phyloP scores from a whole-genome alignment of 1,140 invertebrate species.

The Schlechtendalia chinensis region DNA sequence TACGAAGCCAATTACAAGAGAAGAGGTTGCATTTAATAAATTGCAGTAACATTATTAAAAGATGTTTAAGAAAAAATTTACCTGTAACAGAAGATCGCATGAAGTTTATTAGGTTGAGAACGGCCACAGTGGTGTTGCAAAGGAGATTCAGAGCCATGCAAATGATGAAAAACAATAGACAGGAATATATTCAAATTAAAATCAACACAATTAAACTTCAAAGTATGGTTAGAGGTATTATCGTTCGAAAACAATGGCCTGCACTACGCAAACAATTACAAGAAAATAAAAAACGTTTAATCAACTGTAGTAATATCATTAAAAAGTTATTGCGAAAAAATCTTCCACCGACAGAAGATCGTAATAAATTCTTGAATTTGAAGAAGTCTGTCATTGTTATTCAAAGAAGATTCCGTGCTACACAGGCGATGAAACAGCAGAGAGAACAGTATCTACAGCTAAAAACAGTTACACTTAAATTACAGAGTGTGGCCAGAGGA shows the following conservation, averaged over 20 bases:
- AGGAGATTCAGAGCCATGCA: constrained; percentile 55
- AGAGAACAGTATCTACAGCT: constrained; percentile 57
- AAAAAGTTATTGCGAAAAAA: neutral
- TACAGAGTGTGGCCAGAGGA: constrained; percentile 52
- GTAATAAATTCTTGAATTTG: constrained; percentile 45
- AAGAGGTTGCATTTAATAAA: neutral
- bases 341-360: neutral
- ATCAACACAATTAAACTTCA: constrained; percentile 56
- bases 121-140: neutral
- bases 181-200: constrained; percentile 55
- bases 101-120: neutral
- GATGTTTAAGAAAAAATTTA: constrained; percentile 3
- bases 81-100: neutral
- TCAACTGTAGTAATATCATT: neutral
- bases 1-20: neutral
- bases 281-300: constrained; percentile 57
- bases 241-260: constrained; percentile 35
- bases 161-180: constrained; percentile 50
- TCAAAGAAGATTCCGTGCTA: constrained; percentile 58
- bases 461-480: constrained; percentile 37
- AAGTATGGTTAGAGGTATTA: constrained; percentile 19
- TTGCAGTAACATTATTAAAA: neutral
- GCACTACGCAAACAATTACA: constrained; percentile 6
- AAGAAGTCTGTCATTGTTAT: constrained; percentile 56
- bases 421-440: constrained; percentile 55